Base-by-base conservation (phyloP, 1,140 invertebrate species). In the Drosophila willistoni region DNA sequence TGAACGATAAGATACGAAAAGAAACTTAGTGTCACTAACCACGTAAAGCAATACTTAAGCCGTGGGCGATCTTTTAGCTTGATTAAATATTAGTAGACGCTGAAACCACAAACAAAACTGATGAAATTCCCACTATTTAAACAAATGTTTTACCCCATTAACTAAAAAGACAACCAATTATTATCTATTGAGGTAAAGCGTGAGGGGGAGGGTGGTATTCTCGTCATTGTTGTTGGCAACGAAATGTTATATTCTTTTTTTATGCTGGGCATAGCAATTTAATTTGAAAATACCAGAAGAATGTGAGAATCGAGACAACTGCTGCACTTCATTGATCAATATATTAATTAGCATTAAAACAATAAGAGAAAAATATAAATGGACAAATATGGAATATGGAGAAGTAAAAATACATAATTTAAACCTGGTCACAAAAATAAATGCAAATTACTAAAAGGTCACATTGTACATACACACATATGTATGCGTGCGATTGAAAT, bases 41-140 rank as follows among this genome's bases (percentile, higher is more conserved):
- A 54, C 29, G n/a, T 25, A 47, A 69, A 17, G 41, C 62, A 65
- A 54, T 64, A 41, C 56, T 57, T 19, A 54, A 68, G 9, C 13
- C 47, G n/a, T 63, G 36, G 57, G 47, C 29, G 41, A 73, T 69
- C 77, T 89, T 64, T 89, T 83, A 80, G 73, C 64, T 74, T 77
- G 73, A 83, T 80, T 77, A 89, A 87, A 89, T 77, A 87, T 72
- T 89, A 19, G 17, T 22, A 14, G 44, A 22, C 44, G 17, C 9
- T 22, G 71, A 67, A 69, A 68, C 39, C 19, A 36, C 66, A 85
- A 82, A 70, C 59, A 68, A 47, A 71, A 72, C 56, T 84, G 42
- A 70, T 56, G 79, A 86, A 82, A 87, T 73, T 73, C 17, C 71
- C 79, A 73, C 77, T 84, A 68, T 86, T 86, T 86, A 77, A 57